Conservation (phyloP, 2,113 vertebrate genomes). For the Leucoraja erinaceus region DNA sequence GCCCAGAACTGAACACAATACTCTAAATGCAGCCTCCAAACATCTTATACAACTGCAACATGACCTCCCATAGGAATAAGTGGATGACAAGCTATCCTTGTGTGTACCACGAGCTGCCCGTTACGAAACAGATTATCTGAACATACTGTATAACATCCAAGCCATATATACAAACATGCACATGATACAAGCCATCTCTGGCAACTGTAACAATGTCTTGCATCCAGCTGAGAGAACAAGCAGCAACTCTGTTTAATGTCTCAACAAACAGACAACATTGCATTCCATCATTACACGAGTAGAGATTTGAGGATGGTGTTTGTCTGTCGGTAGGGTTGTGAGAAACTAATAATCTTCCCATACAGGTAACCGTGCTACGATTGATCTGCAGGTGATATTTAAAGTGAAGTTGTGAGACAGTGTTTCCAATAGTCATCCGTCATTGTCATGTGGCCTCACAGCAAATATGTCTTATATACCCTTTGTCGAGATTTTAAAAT, state of each 20-base stretch:
- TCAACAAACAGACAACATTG: not conserved
- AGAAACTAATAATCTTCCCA: not conserved
- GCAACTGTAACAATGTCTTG: not conserved
- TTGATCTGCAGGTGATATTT: not conserved
- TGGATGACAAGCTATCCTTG: not conserved
- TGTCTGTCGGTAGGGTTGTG: not conserved
- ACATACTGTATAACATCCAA: too few relatives aligned
- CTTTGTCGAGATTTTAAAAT: slow-evolving; percentile 21
- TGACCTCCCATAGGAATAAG: not conserved
- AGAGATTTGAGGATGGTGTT: too few relatives aligned
- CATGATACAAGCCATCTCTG: too few relatives aligned
- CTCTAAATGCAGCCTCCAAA: too few relatives aligned
- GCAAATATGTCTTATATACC: not conserved
- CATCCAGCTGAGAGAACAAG: not conserved
- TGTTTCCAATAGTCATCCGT: not conserved
- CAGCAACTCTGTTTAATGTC: not conserved
- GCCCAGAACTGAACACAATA: too few relatives aligned
- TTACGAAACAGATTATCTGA: not conserved
- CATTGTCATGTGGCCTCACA: not conserved
- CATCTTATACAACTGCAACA: too few relatives aligned
- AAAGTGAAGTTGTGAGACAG: not conserved
- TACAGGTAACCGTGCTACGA: not conserved
- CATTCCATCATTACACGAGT: not conserved
- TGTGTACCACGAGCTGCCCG: not conserved
- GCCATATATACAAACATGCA: too few relatives aligned